phyloP scores from a whole-genome alignment of 2,888 invertebrate species.

The Trilocha varians region DNA sequence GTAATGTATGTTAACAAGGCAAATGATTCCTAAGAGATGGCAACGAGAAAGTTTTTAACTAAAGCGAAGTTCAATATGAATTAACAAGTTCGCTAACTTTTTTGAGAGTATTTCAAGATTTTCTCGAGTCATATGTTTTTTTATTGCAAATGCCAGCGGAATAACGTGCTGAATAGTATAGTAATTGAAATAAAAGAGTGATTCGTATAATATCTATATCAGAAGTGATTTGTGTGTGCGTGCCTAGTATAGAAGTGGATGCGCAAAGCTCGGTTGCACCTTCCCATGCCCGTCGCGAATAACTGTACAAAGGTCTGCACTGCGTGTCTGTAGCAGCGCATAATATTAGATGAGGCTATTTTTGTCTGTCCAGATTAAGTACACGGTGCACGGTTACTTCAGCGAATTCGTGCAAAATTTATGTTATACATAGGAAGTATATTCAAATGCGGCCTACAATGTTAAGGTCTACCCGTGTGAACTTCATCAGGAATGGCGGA shows the following conservation, averaged over 20 bases:
- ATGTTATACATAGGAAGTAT: slow-evolving; percentile 71
- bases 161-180: no score
- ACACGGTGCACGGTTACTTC: slow-evolving; percentile 62
- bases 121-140: no score
- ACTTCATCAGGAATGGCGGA: slow-evolving; percentile 70
- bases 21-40: no score
- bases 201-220: neutral
- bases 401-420: slow-evolving; percentile 66
- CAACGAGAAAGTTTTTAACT: no score
- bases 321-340: slow-evolving; percentile 40
- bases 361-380: slow-evolving; percentile 53
- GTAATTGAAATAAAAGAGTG: neutral
- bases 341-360: slow-evolving; percentile 60
- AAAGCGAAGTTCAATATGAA: no score
- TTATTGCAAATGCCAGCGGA: no score
- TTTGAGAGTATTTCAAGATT: no score
- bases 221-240: neutral
- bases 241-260: slow-evolving; percentile 1
- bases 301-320: slow-evolving; percentile 40
- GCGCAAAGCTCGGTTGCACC: slow-evolving; percentile 14
- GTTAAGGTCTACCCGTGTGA: slow-evolving; percentile 68
- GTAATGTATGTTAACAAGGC: no score
- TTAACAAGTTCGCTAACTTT: no score
- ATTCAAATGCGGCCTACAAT: slow-evolving; percentile 70
- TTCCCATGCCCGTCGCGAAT: slow-evolving; percentile 23